phyloP scores from a whole-genome alignment of 2,113 vertebrate genomes.

The Rallus limicola region DNA sequence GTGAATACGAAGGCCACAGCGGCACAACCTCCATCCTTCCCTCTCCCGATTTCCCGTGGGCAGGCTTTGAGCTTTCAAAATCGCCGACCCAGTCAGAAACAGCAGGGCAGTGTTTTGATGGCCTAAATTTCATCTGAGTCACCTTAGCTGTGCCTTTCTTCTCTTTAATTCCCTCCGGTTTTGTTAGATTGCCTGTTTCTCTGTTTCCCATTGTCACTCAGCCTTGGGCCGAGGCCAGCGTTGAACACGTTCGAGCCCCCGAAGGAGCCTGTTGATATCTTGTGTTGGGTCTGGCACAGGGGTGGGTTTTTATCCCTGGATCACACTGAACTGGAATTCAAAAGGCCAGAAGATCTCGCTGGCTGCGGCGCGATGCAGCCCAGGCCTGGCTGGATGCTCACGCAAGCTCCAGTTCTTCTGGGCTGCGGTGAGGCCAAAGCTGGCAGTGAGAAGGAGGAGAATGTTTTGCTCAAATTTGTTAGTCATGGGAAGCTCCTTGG shows the following conservation, averaged over 20 bases:
- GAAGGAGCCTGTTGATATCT: not conserved
- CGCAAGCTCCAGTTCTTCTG: not conserved
- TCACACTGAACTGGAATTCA: not conserved
- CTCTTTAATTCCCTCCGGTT: not conserved
- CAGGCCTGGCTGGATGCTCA: not conserved
- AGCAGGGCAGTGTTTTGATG: not conserved
- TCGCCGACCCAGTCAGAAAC: not conserved
- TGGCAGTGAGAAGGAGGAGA: not conserved
- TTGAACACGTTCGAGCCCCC: not conserved
- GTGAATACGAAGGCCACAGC: not conserved
- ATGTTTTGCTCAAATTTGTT: not conserved
- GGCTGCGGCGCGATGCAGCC: not conserved
- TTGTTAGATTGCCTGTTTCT: not conserved
- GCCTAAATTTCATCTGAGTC: conserved; percentile 11
- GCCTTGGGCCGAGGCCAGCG: not conserved
- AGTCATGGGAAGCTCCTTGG: accelerated
- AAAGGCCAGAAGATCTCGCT: not conserved
- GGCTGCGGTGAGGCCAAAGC: not conserved
- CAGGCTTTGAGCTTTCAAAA: not conserved
- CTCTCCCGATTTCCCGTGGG: not conserved
- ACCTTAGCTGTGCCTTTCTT: conserved; percentile 15
- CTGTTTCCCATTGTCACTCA: not conserved
- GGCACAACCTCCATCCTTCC: not conserved
- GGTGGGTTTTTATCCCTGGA: not conserved
- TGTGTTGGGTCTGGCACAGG: not conserved